Evolutionary conservation across 2,113 vertebrate genomes (phyloP), one percentile per base, ranked within the genome.

Genomic region (Barbus barbus): DNA sequence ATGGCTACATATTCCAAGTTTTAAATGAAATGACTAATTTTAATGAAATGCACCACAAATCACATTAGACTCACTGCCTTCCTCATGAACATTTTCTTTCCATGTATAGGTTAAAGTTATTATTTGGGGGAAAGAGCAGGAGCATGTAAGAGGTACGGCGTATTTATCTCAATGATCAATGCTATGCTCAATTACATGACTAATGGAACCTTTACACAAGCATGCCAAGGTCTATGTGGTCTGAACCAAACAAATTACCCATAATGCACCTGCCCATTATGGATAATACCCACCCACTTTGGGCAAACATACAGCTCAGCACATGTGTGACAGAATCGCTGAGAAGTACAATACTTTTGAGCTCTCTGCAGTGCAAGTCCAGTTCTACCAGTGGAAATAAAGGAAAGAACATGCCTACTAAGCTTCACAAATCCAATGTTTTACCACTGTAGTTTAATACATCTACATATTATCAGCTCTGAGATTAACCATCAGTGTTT

Each of bases 131-230:
- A 61, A 61, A 61, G 11, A 78, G 60, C 36, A 11, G 77, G 33
- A 44, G n/a, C 77, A 61, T 78, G n/a, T 78, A 26, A 16, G 56
- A 78, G n/a, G 5, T 24, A 26, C 41, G n/a, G 36, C 44, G 56
- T 20, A 41, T 41, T 78, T 28, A 28, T 78, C 56, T 20, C 33
- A 78, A 9, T 78, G 77, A 78, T 61, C 56, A 78, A 78, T 78
- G 56, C 16, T 61, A 28, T 18, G 31, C 38, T 78, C 77, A 61
- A 78, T 78, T 78, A 41, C 76, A 14, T 41, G 77, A 78, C 77
- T 78, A 78, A 78, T 78, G 77, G 77, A 41, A 78, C 56, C 56
- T 61, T 78, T 41, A 61, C 56, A 44, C 77, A n/a, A 61, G 77
- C 36, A 61, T 78, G 77, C 77, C 77, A 78, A 44, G 56, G 77